A percentile compares a stretch with the other conserved stretches of the same genome.
phyloP scores from a whole-genome alignment of 2,888 invertebrate genomes.

The Cybosia mesomella region DNA sequence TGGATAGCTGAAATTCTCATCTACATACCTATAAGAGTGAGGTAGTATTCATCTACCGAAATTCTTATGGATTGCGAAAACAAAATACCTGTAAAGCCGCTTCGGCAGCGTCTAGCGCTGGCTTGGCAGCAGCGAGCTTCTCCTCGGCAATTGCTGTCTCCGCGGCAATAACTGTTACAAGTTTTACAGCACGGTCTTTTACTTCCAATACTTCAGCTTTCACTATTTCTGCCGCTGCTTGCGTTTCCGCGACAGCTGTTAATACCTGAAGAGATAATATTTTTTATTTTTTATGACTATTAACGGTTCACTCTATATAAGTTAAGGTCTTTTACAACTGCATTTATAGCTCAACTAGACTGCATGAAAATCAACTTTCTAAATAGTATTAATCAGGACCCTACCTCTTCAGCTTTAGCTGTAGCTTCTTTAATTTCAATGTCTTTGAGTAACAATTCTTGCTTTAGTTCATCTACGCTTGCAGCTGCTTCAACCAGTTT shows the following conservation, averaged over 20 bases:
- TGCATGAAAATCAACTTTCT: neutral
- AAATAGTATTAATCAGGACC: neutral
- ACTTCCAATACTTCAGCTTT: slow-evolving; percentile 93
- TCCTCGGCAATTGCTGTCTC: slow-evolving; percentile 93
- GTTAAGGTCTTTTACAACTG: too few species aligned
- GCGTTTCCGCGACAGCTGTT: slow-evolving; percentile 92
- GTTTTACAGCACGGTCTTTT: slow-evolving; percentile 92
- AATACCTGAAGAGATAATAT: slow-evolving; percentile 81
- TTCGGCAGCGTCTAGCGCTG: slow-evolving; percentile 95
- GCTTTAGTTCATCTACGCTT: slow-evolving; percentile 93
- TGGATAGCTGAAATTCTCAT: neutral
- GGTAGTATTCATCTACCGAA: neutral
- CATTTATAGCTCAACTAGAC: neutral
- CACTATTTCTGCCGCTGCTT: slow-evolving; percentile 92
- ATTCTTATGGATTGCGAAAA: neutral
- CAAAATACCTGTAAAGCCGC: slow-evolving; percentile 89
- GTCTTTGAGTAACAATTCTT: slow-evolving; percentile 93
- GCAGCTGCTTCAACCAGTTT: slow-evolving; percentile 95
- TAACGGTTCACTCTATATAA: neutral
- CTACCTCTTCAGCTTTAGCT: slow-evolving; percentile 91
- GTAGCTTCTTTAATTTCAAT: slow-evolving; percentile 93
- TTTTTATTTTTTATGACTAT: neutral
- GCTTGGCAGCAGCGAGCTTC: slow-evolving; percentile 93
- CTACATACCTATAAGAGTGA: neutral
- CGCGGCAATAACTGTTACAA: slow-evolving; percentile 92